Evolutionary conservation across 2,797 vertebrate genomes (phyloP), one percentile per base, ranked within the genome.

Genomic region (Psittacula echo): DNA sequence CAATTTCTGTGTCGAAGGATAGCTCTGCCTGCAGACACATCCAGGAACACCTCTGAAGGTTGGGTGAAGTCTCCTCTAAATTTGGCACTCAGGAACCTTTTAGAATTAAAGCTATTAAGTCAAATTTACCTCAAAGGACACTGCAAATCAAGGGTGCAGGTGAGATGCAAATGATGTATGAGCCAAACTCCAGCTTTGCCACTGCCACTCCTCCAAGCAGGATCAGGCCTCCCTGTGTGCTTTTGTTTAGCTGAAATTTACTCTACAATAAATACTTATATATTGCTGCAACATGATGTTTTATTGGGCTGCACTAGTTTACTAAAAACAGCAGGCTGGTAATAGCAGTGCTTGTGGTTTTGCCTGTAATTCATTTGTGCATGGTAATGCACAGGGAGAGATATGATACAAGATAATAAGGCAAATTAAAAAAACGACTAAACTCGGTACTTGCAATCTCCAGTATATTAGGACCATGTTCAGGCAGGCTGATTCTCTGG

Each of bases 261-360:
- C 96, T 95, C 94, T 45, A 42, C 81, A 94, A 97, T 96, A 97
- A 97, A 97, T 97, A 97, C 89, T 89, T 97, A 92, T 94, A 81
- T 94, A 96, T 94, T 89, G 87, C 92, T 97, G 85, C 70, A 91
- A 96, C 96, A 94, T 72, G 91, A 97, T 93, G 96, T 96, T 98
- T 98, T 97, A 97, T 97, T 95, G 96, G 94, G 95, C 96, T 97
- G 96, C 84, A 90, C 96, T 83, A 89, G 94, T 97, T 97, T 97
- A 94, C 95, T 90, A 90, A 97, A 97, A 97, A 97, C 97, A 97
- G 95, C 96, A 94, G 96, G 72, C 42, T 87, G 95, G 96, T 96
- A 96, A 96, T 92, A 96, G 95, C 95, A 93, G 96, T 90, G 95
- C 96, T 95, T 96, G 96, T 54, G 94, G 97, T 96, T 97, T 96